Evolutionary conservation across 1,140 invertebrate species (phyloP).

Genomic region (Bombus consobrinus): DNA sequence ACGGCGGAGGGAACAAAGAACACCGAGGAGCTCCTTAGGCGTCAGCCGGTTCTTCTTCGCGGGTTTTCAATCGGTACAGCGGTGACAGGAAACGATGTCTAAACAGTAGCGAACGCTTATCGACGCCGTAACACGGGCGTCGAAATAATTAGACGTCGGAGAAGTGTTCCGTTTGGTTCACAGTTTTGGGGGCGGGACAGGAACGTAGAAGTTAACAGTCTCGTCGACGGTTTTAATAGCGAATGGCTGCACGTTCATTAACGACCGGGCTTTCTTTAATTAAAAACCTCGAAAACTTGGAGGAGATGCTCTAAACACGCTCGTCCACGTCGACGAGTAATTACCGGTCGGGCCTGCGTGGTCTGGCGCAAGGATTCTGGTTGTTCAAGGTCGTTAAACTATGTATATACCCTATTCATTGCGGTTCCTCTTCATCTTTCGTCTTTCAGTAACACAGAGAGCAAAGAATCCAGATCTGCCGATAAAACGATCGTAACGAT

Average conservation of each 20-base stretch:
- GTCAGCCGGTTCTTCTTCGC: neutral
- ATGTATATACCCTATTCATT: neutral
- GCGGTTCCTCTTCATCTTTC: neutral
- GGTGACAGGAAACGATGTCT: constrained; percentile 40
- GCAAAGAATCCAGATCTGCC: neutral
- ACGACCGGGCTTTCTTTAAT: constrained; percentile 36
- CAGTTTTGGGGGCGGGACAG: too few species aligned
- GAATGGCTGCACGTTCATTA: constrained; percentile 28
- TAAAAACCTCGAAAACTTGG: constrained; percentile 57
- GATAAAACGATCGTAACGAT: neutral
- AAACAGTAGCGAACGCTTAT: constrained; percentile 48
- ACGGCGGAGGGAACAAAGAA: constrained; percentile 29
- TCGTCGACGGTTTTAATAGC: constrained; percentile 19
- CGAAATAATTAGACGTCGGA: constrained; percentile 50
- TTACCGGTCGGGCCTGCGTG: neutral
- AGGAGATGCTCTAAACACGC: constrained; percentile 29
- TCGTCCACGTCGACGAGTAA: constrained; percentile 21
- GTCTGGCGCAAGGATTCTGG: neutral
- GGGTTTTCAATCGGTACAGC: constrained; percentile 2
- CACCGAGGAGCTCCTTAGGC: neutral
- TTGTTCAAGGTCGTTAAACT: neutral
- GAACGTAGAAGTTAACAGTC: neutral
- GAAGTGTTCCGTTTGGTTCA: neutral
- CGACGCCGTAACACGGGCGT: neutral
- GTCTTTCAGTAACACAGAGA: neutral